Percentiles rank a stretch among this genome's conserved stretches.
Evolutionary conservation across 2,113 vertebrate genomes (phyloP).

Genomic region (Synchiropus splendidus): DNA sequence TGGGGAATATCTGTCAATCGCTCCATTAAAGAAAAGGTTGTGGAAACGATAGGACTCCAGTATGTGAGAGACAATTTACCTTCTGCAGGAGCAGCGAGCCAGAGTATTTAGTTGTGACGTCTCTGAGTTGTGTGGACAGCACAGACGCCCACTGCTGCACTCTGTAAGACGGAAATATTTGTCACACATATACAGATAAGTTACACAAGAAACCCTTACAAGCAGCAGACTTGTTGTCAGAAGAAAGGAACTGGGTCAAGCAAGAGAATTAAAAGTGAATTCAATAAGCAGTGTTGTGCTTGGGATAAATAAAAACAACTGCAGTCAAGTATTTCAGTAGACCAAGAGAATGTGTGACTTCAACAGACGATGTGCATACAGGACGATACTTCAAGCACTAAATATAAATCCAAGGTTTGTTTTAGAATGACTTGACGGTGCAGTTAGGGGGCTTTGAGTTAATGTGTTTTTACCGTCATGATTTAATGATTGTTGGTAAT

Average conservation of each 20-base stretch:
- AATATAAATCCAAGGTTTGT: too few relatives aligned
- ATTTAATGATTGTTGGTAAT: too few relatives aligned
- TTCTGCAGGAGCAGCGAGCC: conserved; percentile 87
- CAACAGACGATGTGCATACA: too few relatives aligned
- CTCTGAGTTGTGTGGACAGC: conserved; percentile 71
- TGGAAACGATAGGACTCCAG: not conserved
- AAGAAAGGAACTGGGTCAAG: not conserved
- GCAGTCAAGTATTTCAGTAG: too few relatives aligned
- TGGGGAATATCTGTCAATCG: too few relatives aligned
- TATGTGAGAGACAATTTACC: conserved; percentile 61
- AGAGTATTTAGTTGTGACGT: conserved; percentile 73
- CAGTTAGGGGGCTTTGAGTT: too few relatives aligned
- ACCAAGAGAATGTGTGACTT: too few relatives aligned
- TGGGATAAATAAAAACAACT: not conserved
- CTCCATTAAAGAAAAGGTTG: not conserved
- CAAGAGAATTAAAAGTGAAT: not conserved
- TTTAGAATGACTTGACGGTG: too few relatives aligned
- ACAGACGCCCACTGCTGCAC: conserved; percentile 85
- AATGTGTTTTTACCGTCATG: too few relatives aligned
- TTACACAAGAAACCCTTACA: not conserved
- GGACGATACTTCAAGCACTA: too few relatives aligned
- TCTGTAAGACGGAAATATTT: conserved; percentile 47
- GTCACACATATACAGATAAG: not conserved
- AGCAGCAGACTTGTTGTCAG: not conserved
- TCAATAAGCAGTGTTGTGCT: not conserved